Base-by-base conservation (phyloP, 2,888 invertebrate species). In the Ornithoptera priamus region DNA sequence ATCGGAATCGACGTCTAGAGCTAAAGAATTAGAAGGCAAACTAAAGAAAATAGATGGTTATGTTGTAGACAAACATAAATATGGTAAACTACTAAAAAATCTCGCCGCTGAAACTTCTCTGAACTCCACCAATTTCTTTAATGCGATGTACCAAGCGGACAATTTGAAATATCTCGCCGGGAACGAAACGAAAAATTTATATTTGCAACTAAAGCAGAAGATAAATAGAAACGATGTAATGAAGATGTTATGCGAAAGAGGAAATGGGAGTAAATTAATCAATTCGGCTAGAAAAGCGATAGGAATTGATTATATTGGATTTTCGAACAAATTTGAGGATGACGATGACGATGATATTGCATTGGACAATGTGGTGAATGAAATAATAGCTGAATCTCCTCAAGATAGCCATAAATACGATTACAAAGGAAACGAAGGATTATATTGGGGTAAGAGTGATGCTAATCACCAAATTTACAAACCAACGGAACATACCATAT, bases 221-320 rank as follows among this genome's bases (percentile, higher is more conserved):
- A 84, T 92, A 82, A 92, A 85, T 58, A 82, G 91, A 75, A 89
- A 91, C 75, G 91, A 92, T 67, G 78, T 91, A 5, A 50, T 88
- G 15, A 77, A 78, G 42, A 82, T 90, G 61, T 61, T 90, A 24
- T 74, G 77, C 18, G 77, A 84, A 20, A 83, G 69, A 72, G 78
- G 76, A 3, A 74, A 75, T n/a, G 73, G 69, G 0, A 78, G 72
- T 10, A 67, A 72, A 4, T 69, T 86, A 12, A 75, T 80, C 30
- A 80, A 78, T 30, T 82, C 85, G 10, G 88, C 86, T 3, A 81
- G 89, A 70, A 83, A 84, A 70, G 79, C 80, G 72, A 82, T 87
- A 80, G 74, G 71, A 3, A 73, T 77, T 3, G 74, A 77, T 30
- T 59, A 69, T 5, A 70, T 75, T 6, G 53, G 53, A 18, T 53